Evolutionary conservation across 2,113 vertebrate genomes (phyloP).

Genomic region (Carassius gibelio): DNA sequence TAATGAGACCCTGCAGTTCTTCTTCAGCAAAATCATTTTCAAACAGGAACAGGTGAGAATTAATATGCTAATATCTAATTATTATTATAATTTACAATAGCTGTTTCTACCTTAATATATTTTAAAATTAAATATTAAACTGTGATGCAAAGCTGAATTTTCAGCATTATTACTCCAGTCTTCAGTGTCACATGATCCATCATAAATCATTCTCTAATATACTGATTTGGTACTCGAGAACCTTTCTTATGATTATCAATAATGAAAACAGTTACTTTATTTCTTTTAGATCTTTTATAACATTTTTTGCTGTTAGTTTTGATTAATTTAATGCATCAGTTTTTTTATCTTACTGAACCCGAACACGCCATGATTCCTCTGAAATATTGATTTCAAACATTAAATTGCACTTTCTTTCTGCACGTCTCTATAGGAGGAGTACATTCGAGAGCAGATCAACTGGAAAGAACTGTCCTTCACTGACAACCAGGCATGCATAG

Average conservation of each 20-base stretch:
- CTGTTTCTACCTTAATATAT: background rate
- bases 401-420: background rate
- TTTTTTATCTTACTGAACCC: background rate
- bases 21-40: slow-evolving; percentile 92
- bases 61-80: background rate
- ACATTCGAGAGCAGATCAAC: slow-evolving; percentile 88
- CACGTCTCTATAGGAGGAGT: slow-evolving; percentile 84
- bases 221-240: background rate
- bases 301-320: background rate
- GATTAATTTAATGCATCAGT: background rate
- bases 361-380: background rate
- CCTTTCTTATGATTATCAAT: too few relatives aligned
- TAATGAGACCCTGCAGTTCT: slow-evolving; percentile 95
- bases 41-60: slow-evolving; percentile 90
- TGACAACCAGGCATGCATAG: slow-evolving; percentile 91
- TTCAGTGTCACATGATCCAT: background rate
- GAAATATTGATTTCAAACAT: background rate
- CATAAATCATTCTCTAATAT: background rate
- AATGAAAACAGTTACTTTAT: background rate
- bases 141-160: background rate
- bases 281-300: background rate
- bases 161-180: background rate
- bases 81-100: background rate
- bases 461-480: slow-evolving; percentile 89
- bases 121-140: background rate